These are phyloP conservation scores for Drosophila algonquin DNA, from an alignment of 2,888 invertebrate species.

Conservation along the genomic window DNA sequence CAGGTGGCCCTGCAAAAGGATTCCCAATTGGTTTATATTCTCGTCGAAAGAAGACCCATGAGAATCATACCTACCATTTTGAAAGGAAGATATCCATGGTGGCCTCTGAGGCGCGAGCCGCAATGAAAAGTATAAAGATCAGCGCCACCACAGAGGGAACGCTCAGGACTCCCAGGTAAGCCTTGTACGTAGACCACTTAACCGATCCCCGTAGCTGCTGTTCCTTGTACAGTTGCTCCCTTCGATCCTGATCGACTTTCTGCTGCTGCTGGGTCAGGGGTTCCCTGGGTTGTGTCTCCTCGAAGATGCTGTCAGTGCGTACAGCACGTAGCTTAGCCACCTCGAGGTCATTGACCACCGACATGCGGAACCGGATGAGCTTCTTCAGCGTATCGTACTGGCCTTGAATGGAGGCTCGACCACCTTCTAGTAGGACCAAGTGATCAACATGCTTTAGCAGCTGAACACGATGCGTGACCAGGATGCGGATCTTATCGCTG, in stretches of 20 bases:
- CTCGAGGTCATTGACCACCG: conserved; percentile 75
- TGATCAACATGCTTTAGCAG: conserved; percentile 85
- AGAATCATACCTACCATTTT: conserved; percentile 86
- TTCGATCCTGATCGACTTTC: conserved; percentile 72
- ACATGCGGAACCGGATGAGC: conserved; percentile 85
- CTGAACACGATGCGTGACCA: conserved; percentile 89
- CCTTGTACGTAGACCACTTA: conserved; percentile 85
- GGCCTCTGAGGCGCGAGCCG: conserved; percentile 88
- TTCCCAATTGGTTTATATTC: not conserved
- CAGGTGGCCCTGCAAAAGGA: conserved; percentile 80
- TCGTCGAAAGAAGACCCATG: not conserved
- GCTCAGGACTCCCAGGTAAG: conserved; percentile 85
- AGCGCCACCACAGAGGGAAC: conserved; percentile 80
- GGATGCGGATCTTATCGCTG: conserved; percentile 87
- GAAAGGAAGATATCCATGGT: conserved; percentile 90
- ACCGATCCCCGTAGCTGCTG: conserved; percentile 87
- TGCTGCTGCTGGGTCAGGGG: conserved; percentile 85
- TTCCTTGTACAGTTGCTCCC: conserved; percentile 84
- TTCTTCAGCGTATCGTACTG: conserved; percentile 84
- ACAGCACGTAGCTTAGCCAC: conserved; percentile 63
- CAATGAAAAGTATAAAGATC: conserved; percentile 84
- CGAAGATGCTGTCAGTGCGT: conserved; percentile 73
- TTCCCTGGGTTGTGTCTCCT: conserved; percentile 52
- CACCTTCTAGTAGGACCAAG: conserved; percentile 86
- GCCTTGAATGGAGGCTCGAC: conserved; percentile 80